Conservation (phyloP, 2,797 vertebrate species). For the Antennarius maculatus region DNA sequence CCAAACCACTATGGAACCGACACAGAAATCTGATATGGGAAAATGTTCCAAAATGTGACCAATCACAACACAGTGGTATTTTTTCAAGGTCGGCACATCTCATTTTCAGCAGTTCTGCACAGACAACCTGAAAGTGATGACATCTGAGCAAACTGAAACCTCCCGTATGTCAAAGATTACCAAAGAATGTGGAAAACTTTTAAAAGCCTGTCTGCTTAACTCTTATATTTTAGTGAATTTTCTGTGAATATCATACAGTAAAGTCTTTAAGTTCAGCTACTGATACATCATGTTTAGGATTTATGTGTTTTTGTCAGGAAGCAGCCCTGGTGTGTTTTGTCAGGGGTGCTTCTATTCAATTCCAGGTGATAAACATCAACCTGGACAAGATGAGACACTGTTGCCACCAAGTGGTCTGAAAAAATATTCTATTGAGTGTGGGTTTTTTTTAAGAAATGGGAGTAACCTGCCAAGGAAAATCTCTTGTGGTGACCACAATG, state of each 20-base stretch:
- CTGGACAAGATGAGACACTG: slow-evolving; percentile 62
- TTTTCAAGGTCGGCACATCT: slow-evolving; percentile 3
- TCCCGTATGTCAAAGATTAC: no score
- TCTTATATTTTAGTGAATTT: not conserved
- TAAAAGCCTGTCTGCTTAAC: not conserved
- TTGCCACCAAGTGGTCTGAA: slow-evolving; percentile 81
- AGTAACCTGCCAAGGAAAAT: not conserved
- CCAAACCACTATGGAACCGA: slow-evolving; percentile 8
- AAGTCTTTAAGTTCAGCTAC: not conserved
- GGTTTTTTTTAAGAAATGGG: slow-evolving; percentile 2
- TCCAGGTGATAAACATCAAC: slow-evolving; percentile 6
- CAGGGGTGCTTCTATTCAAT: slow-evolving; percentile 11
- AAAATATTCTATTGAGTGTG: slow-evolving; percentile 13
- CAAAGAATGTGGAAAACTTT: no score
- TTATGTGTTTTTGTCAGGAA: not conserved
- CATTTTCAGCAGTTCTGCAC: not conserved
- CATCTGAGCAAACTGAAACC: not conserved
- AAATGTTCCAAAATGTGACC: slow-evolving; percentile 21
- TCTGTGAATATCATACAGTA: no score
- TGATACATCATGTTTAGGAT: not conserved
- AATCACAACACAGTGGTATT: slow-evolving; percentile 2
- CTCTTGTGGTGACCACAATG: not conserved
- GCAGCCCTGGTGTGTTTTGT: not conserved
- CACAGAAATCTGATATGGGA: slow-evolving; percentile 28
- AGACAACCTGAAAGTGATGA: not conserved